phyloP scores from a whole-genome alignment of 1,140 invertebrate species.

The Drosophila sucinea region DNA sequence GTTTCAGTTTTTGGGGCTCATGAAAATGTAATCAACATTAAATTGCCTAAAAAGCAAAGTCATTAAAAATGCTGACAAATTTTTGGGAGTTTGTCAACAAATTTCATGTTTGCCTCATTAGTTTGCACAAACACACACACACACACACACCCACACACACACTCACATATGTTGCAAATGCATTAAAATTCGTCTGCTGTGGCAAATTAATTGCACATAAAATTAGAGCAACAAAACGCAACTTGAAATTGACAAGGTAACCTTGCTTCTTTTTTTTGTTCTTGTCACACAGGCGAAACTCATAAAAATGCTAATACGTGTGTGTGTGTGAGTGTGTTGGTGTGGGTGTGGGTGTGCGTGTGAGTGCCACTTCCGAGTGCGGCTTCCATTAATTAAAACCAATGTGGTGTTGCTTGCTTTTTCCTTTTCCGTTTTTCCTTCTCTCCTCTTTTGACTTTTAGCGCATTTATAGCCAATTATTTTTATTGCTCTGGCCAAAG shows the following conservation, averaged over 20 bases:
- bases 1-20: conserved; percentile 26
- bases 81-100: conserved; percentile 42
- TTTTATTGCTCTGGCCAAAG: conserved; percentile 55
- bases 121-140: conserved; percentile 37
- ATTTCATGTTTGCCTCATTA: conserved; percentile 57
- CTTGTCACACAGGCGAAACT: conserved; percentile 20
- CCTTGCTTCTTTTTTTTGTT: neutral
- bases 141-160: conserved; percentile 6
- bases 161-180: conserved; percentile 30
- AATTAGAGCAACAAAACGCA: conserved; percentile 69
- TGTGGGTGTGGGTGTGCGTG: conserved; percentile 7
- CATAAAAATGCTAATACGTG: conserved; percentile 58
- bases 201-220: conserved; percentile 80
- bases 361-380: conserved; percentile 26
- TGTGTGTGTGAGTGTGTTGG: conserved; percentile 21
- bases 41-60: conserved; percentile 45
- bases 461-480: conserved; percentile 79
- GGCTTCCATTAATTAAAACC: conserved; percentile 74
- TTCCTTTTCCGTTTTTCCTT: conserved; percentile 26
- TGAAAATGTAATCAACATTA: conserved; percentile 77
- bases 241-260: conserved; percentile 63
- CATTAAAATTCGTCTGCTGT: conserved; percentile 58
- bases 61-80: conserved; percentile 49
- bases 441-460: conserved; percentile 65
- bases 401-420: conserved; percentile 58